phyloP scores from a whole-genome alignment of 2,888 invertebrate species.

The Cataglyphis cursor region DNA sequence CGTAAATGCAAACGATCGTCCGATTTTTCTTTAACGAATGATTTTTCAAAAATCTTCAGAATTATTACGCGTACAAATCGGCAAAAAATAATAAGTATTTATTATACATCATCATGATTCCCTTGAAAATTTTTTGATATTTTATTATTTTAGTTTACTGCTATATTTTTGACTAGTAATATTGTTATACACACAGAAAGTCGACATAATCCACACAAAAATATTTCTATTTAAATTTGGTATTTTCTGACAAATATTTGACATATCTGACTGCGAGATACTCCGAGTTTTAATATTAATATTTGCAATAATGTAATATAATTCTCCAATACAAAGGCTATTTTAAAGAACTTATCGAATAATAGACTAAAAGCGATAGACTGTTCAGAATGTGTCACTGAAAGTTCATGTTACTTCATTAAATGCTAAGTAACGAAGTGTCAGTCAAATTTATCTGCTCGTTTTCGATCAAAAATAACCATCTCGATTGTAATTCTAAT shows the following conservation, averaged over 20 bases:
- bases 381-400: conserved; percentile 36
- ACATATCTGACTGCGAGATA: neutral
- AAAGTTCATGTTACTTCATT: conserved; percentile 43
- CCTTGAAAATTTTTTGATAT: neutral
- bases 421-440: conserved; percentile 42
- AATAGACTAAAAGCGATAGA: conserved; percentile 48
- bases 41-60: conserved; percentile 19
- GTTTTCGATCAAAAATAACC: conserved; percentile 53
- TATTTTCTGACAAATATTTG: conserved; percentile 1
- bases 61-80: neutral
- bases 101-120: neutral
- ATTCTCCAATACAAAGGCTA: conserved; percentile 36
- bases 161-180: conserved; percentile 13
- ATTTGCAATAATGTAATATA: conserved; percentile 9
- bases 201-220: conserved; percentile 7
- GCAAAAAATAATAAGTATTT: conserved; percentile 17
- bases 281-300: conserved; percentile 24
- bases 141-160: neutral
- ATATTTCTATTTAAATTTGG: conserved; percentile 8
- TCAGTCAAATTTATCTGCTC: conserved; percentile 53
- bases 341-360: conserved; percentile 43
- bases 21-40: conserved; percentile 19
- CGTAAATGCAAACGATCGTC: conserved; percentile 35
- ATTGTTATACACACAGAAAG: neutral
- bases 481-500: conserved; percentile 53